Evolutionary conservation across 2,888 invertebrate genomes (phyloP), one percentile per base, ranked within the genome.

Genomic region (Charanyca ferruginea): DNA sequence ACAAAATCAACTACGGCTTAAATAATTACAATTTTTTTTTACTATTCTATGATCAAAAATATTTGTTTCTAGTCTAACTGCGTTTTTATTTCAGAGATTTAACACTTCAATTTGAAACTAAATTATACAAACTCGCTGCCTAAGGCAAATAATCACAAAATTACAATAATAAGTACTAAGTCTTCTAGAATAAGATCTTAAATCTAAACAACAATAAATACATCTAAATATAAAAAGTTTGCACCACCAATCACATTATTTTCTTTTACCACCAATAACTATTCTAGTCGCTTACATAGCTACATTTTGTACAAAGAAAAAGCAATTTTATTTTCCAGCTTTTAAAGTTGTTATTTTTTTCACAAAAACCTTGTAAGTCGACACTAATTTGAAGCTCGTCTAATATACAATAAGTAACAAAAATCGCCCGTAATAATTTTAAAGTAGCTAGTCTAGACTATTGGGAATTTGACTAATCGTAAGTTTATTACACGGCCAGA

Each of bases 201-300:
- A 85, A 86, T 81, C 90, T 94, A 94, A 86, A 90, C 86, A 90
- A 90, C 85, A 87, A 81, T 88, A 87, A 89, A 78, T 88, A 89
- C 87, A 87, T 84, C 90, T 91, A 38, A 16, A 16, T 38, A 92
- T 83, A 84, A 87, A 90, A 94, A 95, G 94, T 93, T 95, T 95
- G 95, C 95, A 95, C 95, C 95, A 95, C 95, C 95, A 94, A 92
- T 93, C 84, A 91, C 88, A 90, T 83, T 81, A 85, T 89, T 83
- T 78, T 80, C 42, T 85, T 85, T 83, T 87, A 90, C 90, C 91
- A 91, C 90, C 90, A 90, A 87, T 84, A 85, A 83, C 89, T 91
- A 89, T 79, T 86, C 88, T 90, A 90, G 80, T 83, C 73, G 85
- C 84, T 92, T 87, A 89, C 85, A 75, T 84, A 70, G 77, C 90